Base-by-base conservation (phyloP, 2,113 vertebrate genomes). In the Sigmodon hispidus region DNA sequence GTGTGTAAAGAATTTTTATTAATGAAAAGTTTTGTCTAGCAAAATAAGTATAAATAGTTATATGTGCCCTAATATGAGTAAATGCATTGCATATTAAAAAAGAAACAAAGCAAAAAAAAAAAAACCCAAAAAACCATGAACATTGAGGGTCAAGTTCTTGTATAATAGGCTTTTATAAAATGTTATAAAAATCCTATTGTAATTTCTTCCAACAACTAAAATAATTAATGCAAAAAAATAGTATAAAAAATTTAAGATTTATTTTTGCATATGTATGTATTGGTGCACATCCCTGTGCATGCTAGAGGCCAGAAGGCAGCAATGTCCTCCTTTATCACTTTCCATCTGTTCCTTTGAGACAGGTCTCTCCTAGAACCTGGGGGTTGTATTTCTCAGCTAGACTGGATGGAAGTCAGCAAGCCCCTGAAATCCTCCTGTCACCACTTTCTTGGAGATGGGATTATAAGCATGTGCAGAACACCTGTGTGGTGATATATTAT, bases 1-100 rank as follows among this genome's bases (percentile, higher is more conserved):
- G 22, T 63, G 55, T 72, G 22, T 55, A 48, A 83, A 86, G 26
- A 63, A 15, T 29, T 36, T 83, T 55, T 88, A 87, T 55, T 91
- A 73, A 61, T 61, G 57, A 63, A 43, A 85, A 21, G 24, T 43
- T 31, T 21, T 85, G 17, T 21, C 65, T 48, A 65, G 59, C 0
- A 63, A 17, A 45, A 21, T 34, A 17, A 48, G 10, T 7, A 34
- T 48, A 65, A 21, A 40, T 97, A 22, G 69, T 95, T 95, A 0
- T 86, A 72, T 91, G 65, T 97, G 90, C 69, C 59, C 67, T 95
- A 91, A 72, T 93, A 36, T 89, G 93, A 75, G 63, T 69, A 92
- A 90, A 69, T 96, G 63, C 48, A 95, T 79, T 96, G 69, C 55
- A 90, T n/a, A n/a, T n/a, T n/a, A n/a, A n/a, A n/a, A n/a, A n/a